Conservation (phyloP, 2,113 vertebrate species). For the Cochlearius cochlearius region DNA sequence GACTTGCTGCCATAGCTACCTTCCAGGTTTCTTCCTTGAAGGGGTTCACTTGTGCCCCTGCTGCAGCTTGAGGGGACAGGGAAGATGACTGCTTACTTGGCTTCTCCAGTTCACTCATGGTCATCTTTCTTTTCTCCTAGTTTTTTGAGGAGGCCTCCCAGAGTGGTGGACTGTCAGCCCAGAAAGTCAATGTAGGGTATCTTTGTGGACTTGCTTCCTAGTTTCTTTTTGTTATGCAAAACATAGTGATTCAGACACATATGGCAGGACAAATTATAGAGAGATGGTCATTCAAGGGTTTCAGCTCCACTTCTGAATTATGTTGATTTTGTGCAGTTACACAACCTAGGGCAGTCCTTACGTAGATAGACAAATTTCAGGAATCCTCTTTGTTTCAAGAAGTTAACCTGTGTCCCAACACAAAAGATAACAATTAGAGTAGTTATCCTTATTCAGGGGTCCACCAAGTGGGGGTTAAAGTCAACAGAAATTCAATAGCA, state of each 20-base stretch:
- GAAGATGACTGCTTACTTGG: background rate
- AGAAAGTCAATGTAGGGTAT: background rate
- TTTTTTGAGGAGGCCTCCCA: background rate
- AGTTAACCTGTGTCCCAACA: background rate
- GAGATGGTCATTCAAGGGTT: background rate
- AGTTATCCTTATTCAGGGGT: background rate
- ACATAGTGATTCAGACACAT: background rate
- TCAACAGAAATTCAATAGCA: background rate
- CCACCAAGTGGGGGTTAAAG: background rate
- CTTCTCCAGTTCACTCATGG: background rate
- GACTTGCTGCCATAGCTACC: background rate
- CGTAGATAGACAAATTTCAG: background rate
- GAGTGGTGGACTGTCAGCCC: background rate
- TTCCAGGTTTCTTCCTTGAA: background rate
- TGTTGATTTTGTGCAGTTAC: background rate
- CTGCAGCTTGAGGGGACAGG: background rate
- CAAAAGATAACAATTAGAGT: background rate
- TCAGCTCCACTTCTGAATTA: background rate
- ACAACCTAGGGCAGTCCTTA: background rate
- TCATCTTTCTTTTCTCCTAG: background rate
- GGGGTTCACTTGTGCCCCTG: background rate
- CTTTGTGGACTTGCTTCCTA: background rate
- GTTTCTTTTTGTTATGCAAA: background rate
- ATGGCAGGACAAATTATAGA: background rate
- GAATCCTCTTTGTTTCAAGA: constrained; percentile 29